phyloP scores from a whole-genome alignment of 2,113 vertebrate genomes.

The Cyrtonyx montezumae region DNA sequence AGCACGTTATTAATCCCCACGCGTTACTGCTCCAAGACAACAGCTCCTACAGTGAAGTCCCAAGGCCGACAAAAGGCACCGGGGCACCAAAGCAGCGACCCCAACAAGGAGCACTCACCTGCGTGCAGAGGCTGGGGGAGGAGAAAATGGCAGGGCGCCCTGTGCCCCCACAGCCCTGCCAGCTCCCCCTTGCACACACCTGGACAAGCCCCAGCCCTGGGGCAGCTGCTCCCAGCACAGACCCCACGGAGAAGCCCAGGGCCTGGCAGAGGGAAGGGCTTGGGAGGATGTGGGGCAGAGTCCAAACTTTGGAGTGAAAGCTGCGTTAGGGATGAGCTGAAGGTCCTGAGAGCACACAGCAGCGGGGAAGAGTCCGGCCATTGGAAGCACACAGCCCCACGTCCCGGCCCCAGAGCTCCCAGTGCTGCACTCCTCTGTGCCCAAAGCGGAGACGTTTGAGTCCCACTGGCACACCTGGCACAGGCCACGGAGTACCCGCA shows the following conservation, averaged over 20 bases:
- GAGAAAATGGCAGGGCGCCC: background rate
- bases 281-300: too few relatives aligned
- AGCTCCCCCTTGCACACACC: background rate
- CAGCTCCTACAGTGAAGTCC: background rate
- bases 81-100: fast-evolving
- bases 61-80: fast-evolving
- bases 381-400: background rate
- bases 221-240: background rate
- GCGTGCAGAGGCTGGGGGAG: too few relatives aligned
- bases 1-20: fast-evolving
- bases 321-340: too few relatives aligned
- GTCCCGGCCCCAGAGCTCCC: too few relatives aligned
- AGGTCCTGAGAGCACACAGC: too few relatives aligned
- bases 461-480: background rate
- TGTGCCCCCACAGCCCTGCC: background rate
- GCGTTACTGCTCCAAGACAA: fast-evolving
- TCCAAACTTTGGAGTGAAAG: background rate
- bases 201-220: background rate
- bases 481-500: conserved; percentile 28
- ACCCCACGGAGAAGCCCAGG: background rate
- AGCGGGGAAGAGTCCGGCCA: too few relatives aligned
- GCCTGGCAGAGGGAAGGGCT: background rate
- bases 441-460: background rate
- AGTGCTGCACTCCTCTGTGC: background rate
- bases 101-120: fast-evolving